Percentiles rank a stretch among this genome's conserved stretches.
These are phyloP conservation scores for Sciurus carolinensis DNA, from an alignment of 2,797 vertebrate genomes.

Conservation along the genomic window DNA sequence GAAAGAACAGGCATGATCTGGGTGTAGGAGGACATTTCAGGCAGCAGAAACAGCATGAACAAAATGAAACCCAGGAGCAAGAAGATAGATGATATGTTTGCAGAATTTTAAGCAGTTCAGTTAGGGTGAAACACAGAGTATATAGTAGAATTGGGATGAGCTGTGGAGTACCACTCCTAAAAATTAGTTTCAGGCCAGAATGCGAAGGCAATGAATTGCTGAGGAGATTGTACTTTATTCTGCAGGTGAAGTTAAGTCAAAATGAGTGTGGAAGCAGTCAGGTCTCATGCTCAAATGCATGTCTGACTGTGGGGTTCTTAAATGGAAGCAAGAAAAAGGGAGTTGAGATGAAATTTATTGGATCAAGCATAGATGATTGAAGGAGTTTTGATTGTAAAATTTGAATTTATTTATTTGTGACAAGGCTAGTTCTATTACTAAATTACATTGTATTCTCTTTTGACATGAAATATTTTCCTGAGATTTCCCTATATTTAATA, in stretches of 20 bases:
- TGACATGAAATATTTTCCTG: not conserved
- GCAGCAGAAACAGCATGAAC: not conserved
- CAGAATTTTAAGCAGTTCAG: slow-evolving; percentile 12
- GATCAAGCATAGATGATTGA: not conserved
- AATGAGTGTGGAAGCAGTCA: not conserved
- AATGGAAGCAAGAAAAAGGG: not conserved
- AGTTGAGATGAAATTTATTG: slow-evolving; percentile 15
- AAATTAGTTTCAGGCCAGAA: slow-evolving; percentile 25
- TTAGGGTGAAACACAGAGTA: not conserved
- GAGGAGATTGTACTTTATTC: not conserved
- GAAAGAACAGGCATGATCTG: not conserved
- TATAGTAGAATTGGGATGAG: not conserved
- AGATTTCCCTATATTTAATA: not conserved
- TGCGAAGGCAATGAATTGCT: slow-evolving; percentile 3
- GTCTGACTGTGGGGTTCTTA: not conserved
- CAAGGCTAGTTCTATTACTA: not conserved
- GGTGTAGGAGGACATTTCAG: not conserved
- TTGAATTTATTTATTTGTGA: slow-evolving; percentile 8
- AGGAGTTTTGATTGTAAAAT: not conserved
- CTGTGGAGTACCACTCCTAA: not conserved
- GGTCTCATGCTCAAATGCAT: not conserved
- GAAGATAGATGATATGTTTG: not conserved
- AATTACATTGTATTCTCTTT: not conserved
- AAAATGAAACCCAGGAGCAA: not conserved
- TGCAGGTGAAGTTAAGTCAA: not conserved